A percentile compares a stretch with the other conserved stretches of the same genome.
These are phyloP conservation scores for Aleadryas rufinucha DNA, from an alignment of 2,113 vertebrate species.

Conservation along the genomic window DNA sequence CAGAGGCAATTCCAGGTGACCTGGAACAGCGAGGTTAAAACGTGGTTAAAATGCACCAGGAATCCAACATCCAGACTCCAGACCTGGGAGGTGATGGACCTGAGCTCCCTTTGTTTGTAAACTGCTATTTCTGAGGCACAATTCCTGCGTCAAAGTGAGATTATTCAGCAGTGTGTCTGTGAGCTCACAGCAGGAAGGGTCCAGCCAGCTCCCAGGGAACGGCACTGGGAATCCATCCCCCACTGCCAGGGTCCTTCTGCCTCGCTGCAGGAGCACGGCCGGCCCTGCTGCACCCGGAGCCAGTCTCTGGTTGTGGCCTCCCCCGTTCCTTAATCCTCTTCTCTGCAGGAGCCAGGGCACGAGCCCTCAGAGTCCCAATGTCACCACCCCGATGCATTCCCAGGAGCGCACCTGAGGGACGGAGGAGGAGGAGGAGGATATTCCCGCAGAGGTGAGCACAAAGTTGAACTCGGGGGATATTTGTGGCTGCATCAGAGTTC, in stretches of 20 bases:
- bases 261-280: rapidly evolving
- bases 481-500: background rate
- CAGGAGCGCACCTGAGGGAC: background rate
- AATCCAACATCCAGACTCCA: background rate
- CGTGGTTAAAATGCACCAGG: background rate
- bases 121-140: background rate
- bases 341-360: background rate
- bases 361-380: background rate
- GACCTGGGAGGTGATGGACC: background rate
- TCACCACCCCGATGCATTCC: background rate
- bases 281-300: background rate
- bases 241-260: background rate
- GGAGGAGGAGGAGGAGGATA: background rate
- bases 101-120: background rate
- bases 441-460: background rate
- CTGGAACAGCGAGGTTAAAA: background rate
- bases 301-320: background rate
- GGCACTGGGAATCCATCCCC: background rate
- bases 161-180: background rate
- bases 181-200: background rate
- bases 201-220: background rate
- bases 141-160: background rate
- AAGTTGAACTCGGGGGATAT: background rate
- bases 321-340: background rate
- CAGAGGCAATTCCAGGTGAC: background rate